Evolutionary conservation across 2,888 invertebrate genomes (phyloP).

Genomic region (Heliothis peltigera): DNA sequence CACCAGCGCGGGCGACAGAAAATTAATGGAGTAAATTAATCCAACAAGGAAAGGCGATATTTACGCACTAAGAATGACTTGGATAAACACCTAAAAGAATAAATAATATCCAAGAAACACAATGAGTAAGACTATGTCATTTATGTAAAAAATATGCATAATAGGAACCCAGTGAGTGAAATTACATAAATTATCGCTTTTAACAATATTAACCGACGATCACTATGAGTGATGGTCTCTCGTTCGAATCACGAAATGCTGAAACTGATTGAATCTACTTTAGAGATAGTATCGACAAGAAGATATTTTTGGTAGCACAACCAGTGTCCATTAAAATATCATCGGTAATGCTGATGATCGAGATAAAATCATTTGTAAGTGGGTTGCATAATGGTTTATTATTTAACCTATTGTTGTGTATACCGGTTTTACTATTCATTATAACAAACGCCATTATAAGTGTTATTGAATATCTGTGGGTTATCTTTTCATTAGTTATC

Average conservation of each 20-base stretch:
- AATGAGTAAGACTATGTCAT: not conserved
- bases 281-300: constrained; percentile 62
- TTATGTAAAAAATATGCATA: not conserved
- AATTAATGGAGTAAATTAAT: constrained; percentile 45
- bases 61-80: no score
- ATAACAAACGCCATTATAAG: constrained; percentile 62
- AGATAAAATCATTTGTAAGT: constrained; percentile 68
- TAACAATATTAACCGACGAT: constrained; percentile 41
- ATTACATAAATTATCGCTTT: constrained; percentile 19
- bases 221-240: constrained; percentile 47
- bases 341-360: constrained; percentile 69
- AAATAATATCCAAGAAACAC: no score
- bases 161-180: not conserved
- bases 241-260: constrained; percentile 48
- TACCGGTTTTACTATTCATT: constrained; percentile 65
- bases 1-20: constrained; percentile 2
- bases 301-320: constrained; percentile 68
- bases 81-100: no score
- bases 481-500: constrained; percentile 54
- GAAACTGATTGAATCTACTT: constrained; percentile 56
- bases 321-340: constrained; percentile 69
- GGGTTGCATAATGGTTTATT: constrained; percentile 73
- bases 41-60: not conserved
- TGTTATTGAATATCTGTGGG: constrained; percentile 56
- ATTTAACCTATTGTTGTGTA: constrained; percentile 70